A percentile compares a stretch with the other conserved stretches of the same genome.
Conservation (phyloP, 2,888 invertebrate species). For the Callinectes sapidus region DNA sequence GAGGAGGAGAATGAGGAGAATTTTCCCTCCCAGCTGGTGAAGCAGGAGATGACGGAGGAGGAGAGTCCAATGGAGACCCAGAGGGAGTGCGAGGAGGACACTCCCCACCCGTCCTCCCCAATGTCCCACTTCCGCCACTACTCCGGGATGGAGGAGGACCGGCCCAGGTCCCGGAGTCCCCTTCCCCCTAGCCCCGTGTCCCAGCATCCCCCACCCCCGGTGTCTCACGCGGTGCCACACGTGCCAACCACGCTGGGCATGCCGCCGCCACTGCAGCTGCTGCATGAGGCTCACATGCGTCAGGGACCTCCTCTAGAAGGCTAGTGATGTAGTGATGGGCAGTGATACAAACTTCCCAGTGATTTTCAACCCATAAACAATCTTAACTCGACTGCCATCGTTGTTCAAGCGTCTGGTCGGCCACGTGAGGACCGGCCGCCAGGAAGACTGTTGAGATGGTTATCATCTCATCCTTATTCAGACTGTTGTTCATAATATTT, state of each 20-base stretch:
- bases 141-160: constrained; percentile 66
- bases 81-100: constrained; percentile 46
- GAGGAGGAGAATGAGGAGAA: constrained; percentile 58
- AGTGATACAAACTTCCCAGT: constrained; percentile 47
- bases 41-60: constrained; percentile 68
- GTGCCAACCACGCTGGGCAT: constrained; percentile 59
- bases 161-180: constrained; percentile 62
- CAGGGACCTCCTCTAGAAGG: constrained; percentile 71
- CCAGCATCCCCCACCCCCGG: constrained; percentile 58
- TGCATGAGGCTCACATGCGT: constrained; percentile 72
- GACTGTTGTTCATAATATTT: constrained; percentile 46
- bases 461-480: constrained; percentile 59
- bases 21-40: constrained; percentile 62
- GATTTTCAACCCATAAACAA: constrained; percentile 43
- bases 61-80: constrained; percentile 66
- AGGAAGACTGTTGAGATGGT: constrained; percentile 49
- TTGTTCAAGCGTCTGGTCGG: constrained; percentile 53
- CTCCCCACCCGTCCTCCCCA: constrained; percentile 47
- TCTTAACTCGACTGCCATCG: constrained; percentile 61
- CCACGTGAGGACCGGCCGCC: constrained; percentile 39
- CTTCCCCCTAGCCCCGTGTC: constrained; percentile 69
- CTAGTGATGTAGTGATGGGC: constrained; percentile 50
- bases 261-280: constrained; percentile 68
- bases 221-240: constrained; percentile 59
- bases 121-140: constrained; percentile 61